Evolutionary conservation across 2,113 vertebrate genomes (phyloP), one percentile per base, ranked within the genome.

Genomic region (Fulmarus glacialis): DNA sequence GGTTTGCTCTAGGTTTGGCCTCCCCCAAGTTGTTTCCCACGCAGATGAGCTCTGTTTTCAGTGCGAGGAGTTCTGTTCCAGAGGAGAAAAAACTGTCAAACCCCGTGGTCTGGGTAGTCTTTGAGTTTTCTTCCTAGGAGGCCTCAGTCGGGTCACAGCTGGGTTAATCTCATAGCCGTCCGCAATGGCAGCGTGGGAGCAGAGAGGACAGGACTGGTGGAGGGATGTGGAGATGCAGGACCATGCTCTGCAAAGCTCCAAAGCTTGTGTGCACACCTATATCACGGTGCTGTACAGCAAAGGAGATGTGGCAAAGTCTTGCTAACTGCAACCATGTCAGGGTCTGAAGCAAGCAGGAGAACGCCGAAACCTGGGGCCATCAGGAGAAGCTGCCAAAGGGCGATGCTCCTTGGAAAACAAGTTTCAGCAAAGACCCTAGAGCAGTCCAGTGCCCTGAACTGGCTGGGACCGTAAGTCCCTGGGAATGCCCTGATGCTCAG

Each of bases 171-270:
- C 26, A 1, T 19, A 42, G 52, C 52, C 42, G 15, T 24, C 4
- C 0, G 1, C 23, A 4, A 20, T 0, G 42, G 6, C 71, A 21
- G 56, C 0, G 42, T 42, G 78, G 81, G 72, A n/a, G 34, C 9
- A 15, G 58, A 23, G 66, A 55, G 62, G 34, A 17, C 13, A 64
- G 79, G 21, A 22, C 24, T 34, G 80, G 6, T 19, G 34, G 27
- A 62, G 58, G 5, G 2, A 26, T 0, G 8, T 2, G 19, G 62
- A 74, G 42, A 21, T 63, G 55, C 4, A 11, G 53, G 29, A 8
- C 59, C 7, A 2, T 9, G 47, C 30, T 62, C 27, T 62, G 10
- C 1, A 2, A 40, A 64, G 32, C 32, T 43, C 47, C 16, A 43
- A 55, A 62, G 27, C 20, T 34, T 9, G 10, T 17, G 22, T 22